Conservation (phyloP, 2,888 invertebrate species). For the Cinara cedri region DNA sequence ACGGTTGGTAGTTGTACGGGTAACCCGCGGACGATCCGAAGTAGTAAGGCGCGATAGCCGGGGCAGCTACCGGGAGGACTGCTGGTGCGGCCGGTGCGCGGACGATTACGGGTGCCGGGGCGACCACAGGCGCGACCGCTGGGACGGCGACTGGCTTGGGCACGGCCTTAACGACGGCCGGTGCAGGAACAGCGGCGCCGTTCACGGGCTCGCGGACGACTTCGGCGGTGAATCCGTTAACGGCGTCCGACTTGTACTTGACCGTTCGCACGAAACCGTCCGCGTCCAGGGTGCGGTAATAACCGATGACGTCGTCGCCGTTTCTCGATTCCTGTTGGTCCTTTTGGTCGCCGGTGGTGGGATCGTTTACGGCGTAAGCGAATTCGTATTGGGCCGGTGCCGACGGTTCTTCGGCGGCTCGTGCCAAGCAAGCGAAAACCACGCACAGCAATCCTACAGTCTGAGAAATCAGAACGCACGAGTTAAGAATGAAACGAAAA, state of each 20-base stretch:
- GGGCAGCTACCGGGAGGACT: neutral
- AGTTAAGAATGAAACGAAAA: too few relatives aligned
- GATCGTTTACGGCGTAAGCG: constrained; percentile 60
- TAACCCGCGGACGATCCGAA: constrained; percentile 8
- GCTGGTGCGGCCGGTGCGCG: too few relatives aligned
- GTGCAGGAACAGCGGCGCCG: too few relatives aligned
- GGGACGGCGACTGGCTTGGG: neutral
- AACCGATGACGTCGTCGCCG: constrained; percentile 60
- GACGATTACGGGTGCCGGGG: too few relatives aligned
- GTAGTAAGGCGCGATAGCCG: neutral
- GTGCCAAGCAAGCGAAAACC: neutral
- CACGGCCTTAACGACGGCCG: too few relatives aligned
- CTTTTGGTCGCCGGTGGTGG: constrained; percentile 60
- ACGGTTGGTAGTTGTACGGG: constrained; percentile 59
- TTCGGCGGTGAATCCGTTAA: constrained; percentile 60
- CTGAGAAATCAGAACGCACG: neutral
- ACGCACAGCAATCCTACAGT: constrained; percentile 2
- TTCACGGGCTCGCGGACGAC: constrained; percentile 52
- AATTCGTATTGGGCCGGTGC: constrained; percentile 60
- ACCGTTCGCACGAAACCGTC: constrained; percentile 60
- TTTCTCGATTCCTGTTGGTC: constrained; percentile 60
- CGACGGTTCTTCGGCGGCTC: constrained; percentile 47
- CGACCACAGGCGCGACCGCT: neutral
- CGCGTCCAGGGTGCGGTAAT: constrained; percentile 60
- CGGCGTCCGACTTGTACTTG: constrained; percentile 60